These are phyloP conservation scores for Bradypodion pumilum DNA, from an alignment of 2,797 vertebrate genomes.

Conservation along the genomic window DNA sequence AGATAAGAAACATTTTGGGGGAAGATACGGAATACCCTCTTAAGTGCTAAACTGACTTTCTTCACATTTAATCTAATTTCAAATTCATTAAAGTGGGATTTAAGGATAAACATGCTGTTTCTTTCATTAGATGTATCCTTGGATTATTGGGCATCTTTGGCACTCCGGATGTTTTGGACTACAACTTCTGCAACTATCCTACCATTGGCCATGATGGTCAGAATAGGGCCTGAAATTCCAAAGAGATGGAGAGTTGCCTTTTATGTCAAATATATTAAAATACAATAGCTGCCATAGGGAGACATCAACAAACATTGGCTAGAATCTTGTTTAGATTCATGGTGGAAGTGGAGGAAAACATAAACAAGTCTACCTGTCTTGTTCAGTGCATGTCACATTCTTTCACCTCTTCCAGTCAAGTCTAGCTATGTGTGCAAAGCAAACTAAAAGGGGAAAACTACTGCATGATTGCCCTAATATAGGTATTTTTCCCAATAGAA, in stretches of 20 bases:
- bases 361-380: too few relatives aligned
- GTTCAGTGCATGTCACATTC: too few relatives aligned
- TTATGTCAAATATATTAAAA: neutral
- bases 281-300: neutral
- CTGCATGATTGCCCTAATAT: neutral
- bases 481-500: too few relatives aligned
- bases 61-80: neutral
- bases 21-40: neutral
- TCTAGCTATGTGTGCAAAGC: too few relatives aligned
- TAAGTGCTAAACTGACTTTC: neutral
- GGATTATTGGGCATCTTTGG: neutral
- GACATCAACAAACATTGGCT: neutral
- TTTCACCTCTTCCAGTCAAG: too few relatives aligned
- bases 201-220: neutral
- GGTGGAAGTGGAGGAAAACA: too few relatives aligned
- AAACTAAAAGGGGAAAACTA: neutral
- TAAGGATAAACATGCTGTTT: fast-evolving
- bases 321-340: too few relatives aligned
- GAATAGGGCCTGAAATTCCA: neutral
- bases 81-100: fast-evolving
- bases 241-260: too few relatives aligned
- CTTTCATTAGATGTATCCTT: neutral
- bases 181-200: neutral
- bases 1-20: too few relatives aligned
- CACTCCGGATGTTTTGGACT: neutral